phyloP scores from a whole-genome alignment of 2,113 vertebrate species.

The Poeciliopsis retropinna region DNA sequence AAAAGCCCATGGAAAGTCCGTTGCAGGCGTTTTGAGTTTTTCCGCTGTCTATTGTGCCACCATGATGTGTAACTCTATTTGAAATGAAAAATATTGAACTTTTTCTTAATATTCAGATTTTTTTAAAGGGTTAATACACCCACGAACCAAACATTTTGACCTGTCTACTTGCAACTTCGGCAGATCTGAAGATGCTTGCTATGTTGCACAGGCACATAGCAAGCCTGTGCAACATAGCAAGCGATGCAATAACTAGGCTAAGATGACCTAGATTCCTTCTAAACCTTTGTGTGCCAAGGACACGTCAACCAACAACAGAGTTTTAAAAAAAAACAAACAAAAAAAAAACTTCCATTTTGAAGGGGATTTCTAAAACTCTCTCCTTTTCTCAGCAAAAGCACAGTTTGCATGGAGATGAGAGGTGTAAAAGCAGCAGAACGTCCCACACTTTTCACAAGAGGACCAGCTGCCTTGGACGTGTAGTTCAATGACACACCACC shows the following conservation, averaged over 20 bases:
- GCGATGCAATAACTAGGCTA: background rate
- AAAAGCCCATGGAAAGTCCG: no score
- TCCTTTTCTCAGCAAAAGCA: background rate
- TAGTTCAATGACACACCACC: constrained; percentile 19
- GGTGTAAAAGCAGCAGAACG: constrained; percentile 16
- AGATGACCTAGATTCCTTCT: background rate
- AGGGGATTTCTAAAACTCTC: background rate
- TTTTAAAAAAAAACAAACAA: background rate
- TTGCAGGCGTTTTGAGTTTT: no score
- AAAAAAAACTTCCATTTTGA: background rate
- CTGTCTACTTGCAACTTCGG: no score
- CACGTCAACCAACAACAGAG: background rate
- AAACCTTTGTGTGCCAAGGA: background rate
- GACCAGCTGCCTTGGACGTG: constrained; percentile 42
- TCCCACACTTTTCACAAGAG: constrained; percentile 43
- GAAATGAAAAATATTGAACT: no score
- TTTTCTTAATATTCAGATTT: no score
- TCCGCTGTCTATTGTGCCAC: no score
- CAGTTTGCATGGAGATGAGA: background rate
- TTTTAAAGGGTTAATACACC: no score
- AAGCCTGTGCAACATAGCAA: background rate
- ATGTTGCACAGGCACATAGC: no score
- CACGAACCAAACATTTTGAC: no score
- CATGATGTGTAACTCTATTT: no score
- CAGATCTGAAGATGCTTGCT: no score